Base-by-base conservation (phyloP, 2,888 invertebrate species). In the Eledone cirrhosa region DNA sequence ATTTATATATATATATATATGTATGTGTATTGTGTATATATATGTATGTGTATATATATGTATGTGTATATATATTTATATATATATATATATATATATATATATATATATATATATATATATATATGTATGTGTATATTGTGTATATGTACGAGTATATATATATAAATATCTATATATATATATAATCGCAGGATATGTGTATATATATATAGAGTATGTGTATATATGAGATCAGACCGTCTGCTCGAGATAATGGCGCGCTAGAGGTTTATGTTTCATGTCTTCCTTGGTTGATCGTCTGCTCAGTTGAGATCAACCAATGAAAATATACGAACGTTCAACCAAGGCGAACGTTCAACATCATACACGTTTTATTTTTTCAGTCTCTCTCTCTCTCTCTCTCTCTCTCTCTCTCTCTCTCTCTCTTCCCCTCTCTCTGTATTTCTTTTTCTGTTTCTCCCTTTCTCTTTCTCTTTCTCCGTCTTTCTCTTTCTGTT, bases 11-110 rank as follows among this genome's bases (percentile, higher is more conserved):
- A 27, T 78, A 53, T 69, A n/a, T 78, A 11, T 69, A 14, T 24
- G 3, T 59, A 59, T 13, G 16, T 4, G 14, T 4, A 59, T 59
- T 59, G 16, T 59, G 16, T 59, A 59, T 24, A 33, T 33, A 48
- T 72, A 48, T 7, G 72, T 78, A 29, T 53, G 27, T 69, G 69
- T 69, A 48, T 78, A 29, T 48, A 27, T 48, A 19, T 22, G 72
- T 78, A 47, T 78, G 53, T 72, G 78, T 78, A 47, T 74, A 53
- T 72, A 24, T 59, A 59, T 13, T 5, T 24, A 14, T 59, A 59
- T 59, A 59, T 13, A 24, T 59, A 59, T 59, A 14, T 59, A 59
- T 59, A 59, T 24, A 59, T 59, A 2, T 78, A 48, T 19, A 48
- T 72, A 48, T 48, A 27, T 78, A 53, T 69, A n/a, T 78, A 11